A percentile compares a stretch with the other conserved stretches of the same genome.
Conservation (phyloP, 2,888 invertebrate species). For the Tillus elongatus region DNA sequence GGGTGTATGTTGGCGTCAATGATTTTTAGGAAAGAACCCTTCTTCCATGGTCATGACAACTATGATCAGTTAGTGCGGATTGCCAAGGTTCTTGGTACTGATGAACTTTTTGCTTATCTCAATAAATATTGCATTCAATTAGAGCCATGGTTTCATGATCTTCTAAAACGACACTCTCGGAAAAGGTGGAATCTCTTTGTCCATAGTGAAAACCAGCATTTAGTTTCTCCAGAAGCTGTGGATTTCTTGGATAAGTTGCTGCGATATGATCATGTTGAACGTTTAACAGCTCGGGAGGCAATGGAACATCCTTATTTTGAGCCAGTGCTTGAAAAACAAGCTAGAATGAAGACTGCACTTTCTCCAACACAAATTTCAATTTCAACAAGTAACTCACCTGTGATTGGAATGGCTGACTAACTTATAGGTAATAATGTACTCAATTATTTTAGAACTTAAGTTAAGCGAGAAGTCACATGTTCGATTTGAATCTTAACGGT, state of each 20-base stretch:
- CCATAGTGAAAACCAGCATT: conserved; percentile 90
- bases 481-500: too few relatives aligned
- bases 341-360: too few relatives aligned
- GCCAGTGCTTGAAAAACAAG: too few relatives aligned
- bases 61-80: conserved; percentile 60
- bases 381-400: too few relatives aligned
- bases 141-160: conserved; percentile 94
- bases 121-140: conserved; percentile 97
- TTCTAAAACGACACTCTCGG: conserved; percentile 88
- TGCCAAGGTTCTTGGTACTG: conserved; percentile 62
- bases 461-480: too few relatives aligned
- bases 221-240: conserved; percentile 88
- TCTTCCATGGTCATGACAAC: conserved; percentile 66
- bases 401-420: too few relatives aligned
- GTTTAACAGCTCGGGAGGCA: conserved; percentile 90
- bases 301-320: conserved; percentile 97
- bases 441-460: too few relatives aligned
- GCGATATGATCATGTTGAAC: conserved; percentile 89
- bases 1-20: conserved; percentile 65
- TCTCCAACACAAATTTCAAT: too few relatives aligned
- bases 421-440: too few relatives aligned
- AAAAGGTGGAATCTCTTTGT: conserved; percentile 97
- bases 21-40: conserved; percentile 63
- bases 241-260: conserved; percentile 93
- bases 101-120: conserved; percentile 92